Conservation (phyloP, 1,140 invertebrate genomes). For the Caenorhabditis briggsae region DNA sequence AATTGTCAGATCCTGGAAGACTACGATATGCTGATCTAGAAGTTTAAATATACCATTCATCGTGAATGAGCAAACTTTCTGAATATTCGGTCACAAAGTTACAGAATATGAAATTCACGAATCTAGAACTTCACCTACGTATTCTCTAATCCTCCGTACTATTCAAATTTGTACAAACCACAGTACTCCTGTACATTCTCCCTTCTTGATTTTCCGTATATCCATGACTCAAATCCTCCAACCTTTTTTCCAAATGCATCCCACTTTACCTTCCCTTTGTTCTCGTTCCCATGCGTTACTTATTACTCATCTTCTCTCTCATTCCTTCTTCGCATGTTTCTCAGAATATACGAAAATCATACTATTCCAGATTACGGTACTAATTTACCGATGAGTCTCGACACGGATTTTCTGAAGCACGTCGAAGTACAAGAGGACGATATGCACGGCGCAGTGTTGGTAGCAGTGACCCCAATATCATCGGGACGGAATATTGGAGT, state of each 20-base stretch:
- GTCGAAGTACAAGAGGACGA: slow-evolving; percentile 64
- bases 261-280: slow-evolving; percentile 37
- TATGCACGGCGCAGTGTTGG: slow-evolving; percentile 41
- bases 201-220: neutral
- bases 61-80: too few relatives aligned
- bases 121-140: too few relatives aligned
- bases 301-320: slow-evolving; percentile 16
- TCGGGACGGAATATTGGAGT: slow-evolving; percentile 63
- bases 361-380: neutral
- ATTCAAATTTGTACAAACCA: too few relatives aligned
- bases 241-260: slow-evolving; percentile 9
- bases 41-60: too few relatives aligned
- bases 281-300: neutral
- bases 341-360: neutral
- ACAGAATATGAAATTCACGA: too few relatives aligned
- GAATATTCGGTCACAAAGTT: too few relatives aligned
- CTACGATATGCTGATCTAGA: too few relatives aligned
- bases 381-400: slow-evolving; percentile 63
- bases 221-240: slow-evolving; percentile 17
- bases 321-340: neutral
- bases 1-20: too few relatives aligned
- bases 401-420: slow-evolving; percentile 63
- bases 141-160: neutral
- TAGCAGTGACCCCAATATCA: slow-evolving; percentile 54
- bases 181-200: neutral